Evolutionary conservation across 2,888 invertebrate genomes (phyloP).

Genomic region (Plusia festucae): DNA sequence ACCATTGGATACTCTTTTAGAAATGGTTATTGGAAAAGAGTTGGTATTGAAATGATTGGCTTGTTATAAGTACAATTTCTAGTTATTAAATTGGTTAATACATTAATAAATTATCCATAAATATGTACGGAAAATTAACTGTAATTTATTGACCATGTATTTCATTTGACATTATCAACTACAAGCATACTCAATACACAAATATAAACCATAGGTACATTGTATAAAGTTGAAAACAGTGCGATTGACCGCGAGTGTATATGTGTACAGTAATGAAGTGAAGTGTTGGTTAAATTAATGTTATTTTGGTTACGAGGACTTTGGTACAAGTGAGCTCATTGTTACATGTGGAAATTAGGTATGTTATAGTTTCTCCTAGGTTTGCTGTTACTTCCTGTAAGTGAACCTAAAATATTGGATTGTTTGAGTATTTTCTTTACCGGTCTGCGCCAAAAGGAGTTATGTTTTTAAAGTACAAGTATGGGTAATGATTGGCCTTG

Average conservation of each 20-base stretch:
- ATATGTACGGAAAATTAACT: not conserved
- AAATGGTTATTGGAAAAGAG: too few relatives aligned
- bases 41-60: slow-evolving; percentile 14
- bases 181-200: slow-evolving; percentile 44
- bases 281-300: slow-evolving; percentile 32
- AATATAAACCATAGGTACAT: slow-evolving; percentile 28
- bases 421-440: not conserved
- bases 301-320: slow-evolving; percentile 41
- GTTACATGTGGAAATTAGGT: slow-evolving; percentile 26
- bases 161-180: slow-evolving; percentile 7
- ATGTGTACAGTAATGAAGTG: slow-evolving; percentile 33
- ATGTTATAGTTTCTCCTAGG: not conserved
- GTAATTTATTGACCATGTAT: too few relatives aligned
- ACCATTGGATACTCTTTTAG: too few relatives aligned
- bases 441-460: too few relatives aligned
- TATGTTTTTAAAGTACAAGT: slow-evolving; percentile 10
- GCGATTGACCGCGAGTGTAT: slow-evolving; percentile 30
- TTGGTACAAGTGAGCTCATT: slow-evolving; percentile 18
- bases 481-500: not conserved
- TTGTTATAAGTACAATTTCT: slow-evolving; percentile 36
- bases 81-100: not conserved
- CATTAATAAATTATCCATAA: not conserved
- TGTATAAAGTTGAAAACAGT: slow-evolving; percentile 29
- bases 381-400: not conserved
- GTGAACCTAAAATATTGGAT: not conserved